phyloP scores from a whole-genome alignment of 2,113 vertebrate genomes.

The Hyaena hyaena region DNA sequence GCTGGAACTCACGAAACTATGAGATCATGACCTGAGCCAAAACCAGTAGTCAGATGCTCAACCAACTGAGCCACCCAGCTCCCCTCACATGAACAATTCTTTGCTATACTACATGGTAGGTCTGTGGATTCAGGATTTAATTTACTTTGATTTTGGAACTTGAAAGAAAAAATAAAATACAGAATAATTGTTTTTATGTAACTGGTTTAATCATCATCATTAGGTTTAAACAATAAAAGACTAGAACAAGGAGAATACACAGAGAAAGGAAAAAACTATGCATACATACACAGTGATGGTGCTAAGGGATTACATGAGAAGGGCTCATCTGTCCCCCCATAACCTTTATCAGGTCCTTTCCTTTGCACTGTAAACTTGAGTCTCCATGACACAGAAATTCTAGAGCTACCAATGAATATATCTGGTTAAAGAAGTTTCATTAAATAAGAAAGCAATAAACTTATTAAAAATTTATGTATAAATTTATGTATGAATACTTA shows the following conservation, averaged over 20 bases:
- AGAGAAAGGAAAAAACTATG: background rate
- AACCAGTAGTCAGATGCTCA: too few species aligned
- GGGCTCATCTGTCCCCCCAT: background rate
- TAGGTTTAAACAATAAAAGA: slow-evolving; percentile 38
- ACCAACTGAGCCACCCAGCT: too few species aligned
- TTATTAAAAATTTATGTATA: background rate
- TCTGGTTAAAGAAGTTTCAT: slow-evolving; percentile 4
- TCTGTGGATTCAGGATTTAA: slow-evolving; percentile 23
- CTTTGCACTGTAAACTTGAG: background rate
- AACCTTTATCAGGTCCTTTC: background rate
- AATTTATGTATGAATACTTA: background rate
- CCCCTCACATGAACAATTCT: background rate
- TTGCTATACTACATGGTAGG: background rate
- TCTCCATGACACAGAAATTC: background rate
- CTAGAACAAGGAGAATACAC: background rate
- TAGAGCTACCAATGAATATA: background rate
- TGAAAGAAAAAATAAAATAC: slow-evolving; percentile 23
- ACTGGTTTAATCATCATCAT: slow-evolving; percentile 4
- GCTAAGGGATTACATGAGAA: background rate
- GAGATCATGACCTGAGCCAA: too few species aligned
- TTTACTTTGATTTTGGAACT: slow-evolving; percentile 40
- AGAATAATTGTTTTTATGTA: slow-evolving; percentile 35
- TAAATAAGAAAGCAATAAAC: background rate
- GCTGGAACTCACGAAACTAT: too few species aligned
- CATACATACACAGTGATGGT: background rate